Evolutionary conservation across 2,888 invertebrate species (phyloP), one percentile per base, ranked within the genome.

Genomic region (Epinotia nisella): DNA sequence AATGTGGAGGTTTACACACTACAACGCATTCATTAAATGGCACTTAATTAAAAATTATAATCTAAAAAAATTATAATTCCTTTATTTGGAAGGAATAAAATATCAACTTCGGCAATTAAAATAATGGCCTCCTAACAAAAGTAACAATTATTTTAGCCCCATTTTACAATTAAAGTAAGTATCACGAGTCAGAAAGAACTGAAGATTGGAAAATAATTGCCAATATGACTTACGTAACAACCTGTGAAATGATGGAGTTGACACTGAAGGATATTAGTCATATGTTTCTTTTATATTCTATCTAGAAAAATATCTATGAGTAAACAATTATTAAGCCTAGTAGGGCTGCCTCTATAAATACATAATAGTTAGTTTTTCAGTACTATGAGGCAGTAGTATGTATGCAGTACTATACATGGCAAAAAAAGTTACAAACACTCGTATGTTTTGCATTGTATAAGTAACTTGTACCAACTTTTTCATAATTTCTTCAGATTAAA

Each of bases 251-350:
- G 51, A 60, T 29, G 24, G 4, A 66, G 24, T 19, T 62, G 61
- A 62, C 21, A 58, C 67, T 68, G 21, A 62, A 62, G 17, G 55
- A 35, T 41, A 67, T 21, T 24, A 29, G 35, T 41, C 21, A 13
- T 49, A 19, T 35, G 9, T 41, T 13, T 60, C 55, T 67, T 67
- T 72, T 72, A 72, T 72, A 61, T 67, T 49, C 11, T 19, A 67
- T 39, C 13, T 24, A 19, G n/a, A 65, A 65, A 65, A 3, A 21
- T 53, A 65, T 64, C 51, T 71, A 53, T 60, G n/a, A 51, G 71
- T 24, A 71, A 72, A 72, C 61, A 72, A 3, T 39, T 65, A 39
- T 21, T 24, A 55, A n/a, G 29, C 17, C 11, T 2, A 19, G 3
- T 39, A 55, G 65, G 55, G 65, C 15, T 55, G 39, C 11, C 15